Evolutionary conservation across 2,888 invertebrate genomes (phyloP).

Genomic region (Diadromus collaris): DNA sequence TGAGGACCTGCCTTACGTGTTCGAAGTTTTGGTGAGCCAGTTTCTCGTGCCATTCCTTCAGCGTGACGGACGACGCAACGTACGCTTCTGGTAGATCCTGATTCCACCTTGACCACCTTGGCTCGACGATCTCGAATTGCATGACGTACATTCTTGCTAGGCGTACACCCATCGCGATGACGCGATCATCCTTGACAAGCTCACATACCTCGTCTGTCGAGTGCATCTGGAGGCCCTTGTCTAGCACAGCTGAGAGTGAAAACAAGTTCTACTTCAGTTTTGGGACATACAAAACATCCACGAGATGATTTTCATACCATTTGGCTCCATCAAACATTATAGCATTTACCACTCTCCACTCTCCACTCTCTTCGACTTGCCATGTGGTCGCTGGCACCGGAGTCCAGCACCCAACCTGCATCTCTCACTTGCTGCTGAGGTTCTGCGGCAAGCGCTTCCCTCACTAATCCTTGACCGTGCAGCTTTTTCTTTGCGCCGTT

Average conservation of each 20-base stretch:
- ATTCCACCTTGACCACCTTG: slow-evolving; percentile 5
- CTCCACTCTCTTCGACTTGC: slow-evolving; percentile 15
- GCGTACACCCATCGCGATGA: slow-evolving; percentile 29
- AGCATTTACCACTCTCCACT: slow-evolving; percentile 50
- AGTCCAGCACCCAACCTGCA: slow-evolving; percentile 31
- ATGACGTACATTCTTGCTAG: slow-evolving; percentile 30
- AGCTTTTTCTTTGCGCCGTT: not conserved
- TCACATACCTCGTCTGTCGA: slow-evolving; percentile 14
- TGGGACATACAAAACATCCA: slow-evolving; percentile 41
- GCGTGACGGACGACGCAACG: slow-evolving; percentile 13
- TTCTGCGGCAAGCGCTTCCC: slow-evolving; percentile 20
- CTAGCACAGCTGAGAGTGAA: slow-evolving; percentile 38
- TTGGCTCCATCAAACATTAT: slow-evolving; percentile 50
- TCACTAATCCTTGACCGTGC: slow-evolving; percentile 35
- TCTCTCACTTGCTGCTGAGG: not conserved
- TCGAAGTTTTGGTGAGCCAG: slow-evolving; percentile 55
- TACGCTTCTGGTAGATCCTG: not conserved
- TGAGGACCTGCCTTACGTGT: slow-evolving; percentile 47
- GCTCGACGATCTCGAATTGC: slow-evolving; percentile 28
- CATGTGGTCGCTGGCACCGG: slow-evolving; percentile 49
- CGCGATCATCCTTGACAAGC: slow-evolving; percentile 4
- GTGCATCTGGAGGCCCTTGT: slow-evolving; percentile 37
- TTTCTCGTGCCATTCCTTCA: slow-evolving; percentile 51
- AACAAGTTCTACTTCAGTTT: slow-evolving; percentile 41
- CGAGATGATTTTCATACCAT: slow-evolving; percentile 52